A percentile compares a stretch with the other conserved stretches of the same genome.
Evolutionary conservation across 1,140 invertebrate genomes (phyloP).

Genomic region (Cydia pomonella): DNA sequence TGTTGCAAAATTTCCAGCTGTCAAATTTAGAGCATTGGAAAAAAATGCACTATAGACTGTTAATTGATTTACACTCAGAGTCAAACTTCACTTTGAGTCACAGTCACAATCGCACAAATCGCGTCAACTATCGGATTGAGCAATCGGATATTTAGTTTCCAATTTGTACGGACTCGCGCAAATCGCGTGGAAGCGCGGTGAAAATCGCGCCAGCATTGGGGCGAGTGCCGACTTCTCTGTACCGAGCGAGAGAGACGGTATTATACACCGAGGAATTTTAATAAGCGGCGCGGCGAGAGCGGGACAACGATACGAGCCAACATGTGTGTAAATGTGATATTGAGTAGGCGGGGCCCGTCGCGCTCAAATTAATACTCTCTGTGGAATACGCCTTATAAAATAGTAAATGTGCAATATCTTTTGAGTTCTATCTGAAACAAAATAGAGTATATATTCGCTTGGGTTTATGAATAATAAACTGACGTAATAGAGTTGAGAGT

Average conservation of each 20-base stretch:
- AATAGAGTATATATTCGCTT: constrained; percentile 45
- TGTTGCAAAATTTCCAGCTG: background rate
- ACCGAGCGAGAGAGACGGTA: constrained; percentile 65
- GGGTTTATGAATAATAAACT: constrained; percentile 41
- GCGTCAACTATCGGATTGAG: constrained; percentile 50
- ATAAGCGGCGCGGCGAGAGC: constrained; percentile 74
- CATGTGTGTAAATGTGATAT: constrained; percentile 76
- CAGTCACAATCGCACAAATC: constrained; percentile 39
- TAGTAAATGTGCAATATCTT: constrained; percentile 25
- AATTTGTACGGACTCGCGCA: constrained; percentile 49
- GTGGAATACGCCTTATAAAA: constrained; percentile 70
- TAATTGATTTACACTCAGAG: constrained; percentile 25
- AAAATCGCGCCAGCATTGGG: constrained; percentile 75
- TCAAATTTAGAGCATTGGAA: background rate
- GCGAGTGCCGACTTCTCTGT: constrained; percentile 63
- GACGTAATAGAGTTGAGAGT: constrained; percentile 52
- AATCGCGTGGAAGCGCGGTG: constrained; percentile 74
- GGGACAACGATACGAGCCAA: constrained; percentile 68
- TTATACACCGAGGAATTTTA: constrained; percentile 76
- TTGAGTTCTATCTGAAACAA: constrained; percentile 31
- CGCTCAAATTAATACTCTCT: constrained; percentile 77
- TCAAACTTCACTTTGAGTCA: constrained; percentile 24
- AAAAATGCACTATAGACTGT: constrained; percentile 16
- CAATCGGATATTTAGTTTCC: constrained; percentile 21
- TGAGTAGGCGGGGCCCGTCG: constrained; percentile 73